Base-by-base conservation (phyloP, 2,113 vertebrate genomes). In the Dromaius novaehollandiae region DNA sequence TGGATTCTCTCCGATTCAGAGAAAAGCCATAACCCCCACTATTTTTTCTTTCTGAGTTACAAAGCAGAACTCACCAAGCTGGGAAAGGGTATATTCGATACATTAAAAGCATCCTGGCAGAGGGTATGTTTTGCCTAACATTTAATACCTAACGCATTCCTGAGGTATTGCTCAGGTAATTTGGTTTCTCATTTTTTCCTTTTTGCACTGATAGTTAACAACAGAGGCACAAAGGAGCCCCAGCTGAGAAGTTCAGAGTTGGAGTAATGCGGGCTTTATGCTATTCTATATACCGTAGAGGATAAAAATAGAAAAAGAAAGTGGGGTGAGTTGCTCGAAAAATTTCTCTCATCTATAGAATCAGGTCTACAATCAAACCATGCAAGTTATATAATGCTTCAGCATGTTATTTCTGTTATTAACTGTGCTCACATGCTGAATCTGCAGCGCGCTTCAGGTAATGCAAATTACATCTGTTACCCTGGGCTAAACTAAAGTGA, bases 371-470 rank as follows among this genome's bases (percentile, higher is more conserved):
- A 20, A 16, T 5, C 0, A 1, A 74, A 21, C 1, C 56, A 8
- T 7, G 28, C 6, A 22, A 26, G 2, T 10, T 4, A 40, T 16
- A 40, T 14, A 46, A 5, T 0, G 0, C 46, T 44, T 42, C 63
- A 91, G 74, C 61, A 28, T 0, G 0, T 34, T 5, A 20, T 15
- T 48, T 69, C 73, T 61, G 61, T 14, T 51, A 60, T 42, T 1
- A 2, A 0, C 58, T 38, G 53, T 26, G 1, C 19, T 13, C 44
- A 40, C 0, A 1, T 66, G 56, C 65, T 16, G 32, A 21, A 24
- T 50, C 6, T 88, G 53, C 87, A 82, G 66, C 42, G 1, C 32
- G 55, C 55, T 58, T 7, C 66, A 93, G 18, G 26, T 55, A 38
- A 44, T 42, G 19, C 13, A 86, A 77, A 88, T 42, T 50, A 25